Base-by-base conservation (phyloP, 2,888 invertebrate genomes). In the Hyalella azteca region DNA sequence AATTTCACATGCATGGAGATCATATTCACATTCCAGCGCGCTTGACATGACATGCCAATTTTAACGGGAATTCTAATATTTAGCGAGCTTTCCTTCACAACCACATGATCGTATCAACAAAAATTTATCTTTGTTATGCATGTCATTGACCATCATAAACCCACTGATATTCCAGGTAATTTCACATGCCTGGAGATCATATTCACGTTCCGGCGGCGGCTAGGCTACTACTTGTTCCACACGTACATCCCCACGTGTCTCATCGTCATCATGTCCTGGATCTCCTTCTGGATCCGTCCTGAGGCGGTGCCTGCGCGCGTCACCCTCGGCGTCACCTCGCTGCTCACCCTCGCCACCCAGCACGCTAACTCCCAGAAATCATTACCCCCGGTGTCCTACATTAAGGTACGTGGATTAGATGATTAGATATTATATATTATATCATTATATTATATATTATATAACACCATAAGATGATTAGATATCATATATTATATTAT, bases 241-340 rank as follows among this genome's bases (percentile, higher is more conserved):
- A 96, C 96, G 0, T 96, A 96, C 87, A 94, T 96, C 86, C 96
- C 96, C 2, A 96, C 96, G n/a, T 96, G 96, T 87, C 91, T 96
- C 86, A 96, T 97, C 86, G 97, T 97, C 83, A 95, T 96, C 81
- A 95, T 96, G 95, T 96, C 96, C 13, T 88, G 88, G 88, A 87
- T 88, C 79, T 87, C 87, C 5, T 88, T 88, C 84, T 88, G 88
- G 88, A 87, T 88, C 82, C 85, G 86, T 36, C 86, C 86, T 4
- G 88, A 87, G 83, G 88, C 89, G 26, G 88, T 88, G 11, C 89
- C 88, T 9, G 89, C 88, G 19, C 85, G 89, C 40, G 88, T 89
- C 76, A 88, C 89, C n/a, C 86, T 89, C n/a, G 88, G 89, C 41
- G 87, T 89, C 77, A 87, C 87, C n/a, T 87, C 87, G 7, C 86